These are phyloP conservation scores for Premnoplex brunnescens DNA, from an alignment of 2,797 vertebrate species.

Conservation along the genomic window DNA sequence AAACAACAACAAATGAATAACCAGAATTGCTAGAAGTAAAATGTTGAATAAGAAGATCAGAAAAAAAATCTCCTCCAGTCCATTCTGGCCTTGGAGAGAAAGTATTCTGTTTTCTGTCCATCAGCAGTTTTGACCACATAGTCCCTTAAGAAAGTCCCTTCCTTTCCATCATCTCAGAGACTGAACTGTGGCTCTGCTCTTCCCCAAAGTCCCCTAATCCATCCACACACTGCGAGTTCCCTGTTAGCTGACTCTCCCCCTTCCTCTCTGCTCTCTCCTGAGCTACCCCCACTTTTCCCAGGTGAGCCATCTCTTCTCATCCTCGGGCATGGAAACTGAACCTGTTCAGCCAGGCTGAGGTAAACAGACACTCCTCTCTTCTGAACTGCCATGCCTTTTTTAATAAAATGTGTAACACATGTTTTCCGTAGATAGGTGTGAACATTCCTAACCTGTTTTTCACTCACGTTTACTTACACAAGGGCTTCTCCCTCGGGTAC, in stretches of 20 bases:
- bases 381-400: not conserved
- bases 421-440: not conserved
- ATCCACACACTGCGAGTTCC: accelerated
- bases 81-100: not conserved
- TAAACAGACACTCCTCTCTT: not conserved
- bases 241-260: accelerated
- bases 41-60: not conserved
- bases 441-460: not conserved
- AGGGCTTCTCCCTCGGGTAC: not conserved
- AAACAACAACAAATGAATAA: not conserved
- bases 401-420: not conserved
- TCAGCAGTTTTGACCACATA: not conserved
- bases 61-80: not conserved
- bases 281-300: not conserved
- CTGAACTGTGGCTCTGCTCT: not conserved
- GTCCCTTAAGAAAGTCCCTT: not conserved
- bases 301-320: not conserved
- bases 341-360: not conserved
- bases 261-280: not conserved
- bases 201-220: not conserved
- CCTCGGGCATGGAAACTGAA: not conserved
- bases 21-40: not conserved
- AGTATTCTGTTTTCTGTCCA: not conserved
- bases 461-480: not conserved
- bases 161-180: not conserved